Base-by-base conservation (phyloP, 2,113 vertebrate species). In the Dasyornis broadbenti region DNA sequence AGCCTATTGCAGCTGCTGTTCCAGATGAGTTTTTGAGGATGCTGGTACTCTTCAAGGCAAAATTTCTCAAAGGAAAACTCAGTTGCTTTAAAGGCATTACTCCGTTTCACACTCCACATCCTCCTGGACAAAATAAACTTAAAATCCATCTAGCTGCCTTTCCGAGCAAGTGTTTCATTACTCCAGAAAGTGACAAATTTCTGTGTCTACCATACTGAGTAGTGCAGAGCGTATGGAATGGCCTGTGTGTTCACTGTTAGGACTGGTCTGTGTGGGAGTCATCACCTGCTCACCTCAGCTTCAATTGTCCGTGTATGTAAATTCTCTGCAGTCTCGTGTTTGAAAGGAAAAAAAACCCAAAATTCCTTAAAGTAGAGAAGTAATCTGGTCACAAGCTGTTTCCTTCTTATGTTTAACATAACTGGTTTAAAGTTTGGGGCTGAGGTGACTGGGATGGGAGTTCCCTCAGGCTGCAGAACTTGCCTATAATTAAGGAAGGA, bases 151-250 rank as follows among this genome's bases (percentile, higher is more conserved):
- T 63, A 61, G 9, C n/a, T 82, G 47, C 45, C 64, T 90, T 72
- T 73, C n/a, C 37, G 54, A 90, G n/a, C 37, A 77, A 52, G 49
- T 28, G 30, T 85, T 86, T 65, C 31, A 26, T 85, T 65, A 31
- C 52, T 63, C 11, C 11, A 44, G 68, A 60, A 70, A 54, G 30
- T 23, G 30, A 19, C 39, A 37, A 64, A 17, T 90, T 57, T 49
- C 1, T 0, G 7, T 42, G n/a, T 30, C 22, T 87, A 37, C 57
- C 9, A 0, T 18, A 4, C 20, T 5, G 12, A 66, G 20, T 17
- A 18, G 59, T 30, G 15, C 37, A 45, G 50, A 64, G 45, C 35
- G 50, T 81, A 33, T 45, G 20, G n/a, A 22, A 17, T 30, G 44
- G 27, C 10, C 40, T 33, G 5, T 19, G 50, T 26, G 1, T 27